Conservation (phyloP, 2,888 invertebrate genomes). For the Drosophila histrio region DNA sequence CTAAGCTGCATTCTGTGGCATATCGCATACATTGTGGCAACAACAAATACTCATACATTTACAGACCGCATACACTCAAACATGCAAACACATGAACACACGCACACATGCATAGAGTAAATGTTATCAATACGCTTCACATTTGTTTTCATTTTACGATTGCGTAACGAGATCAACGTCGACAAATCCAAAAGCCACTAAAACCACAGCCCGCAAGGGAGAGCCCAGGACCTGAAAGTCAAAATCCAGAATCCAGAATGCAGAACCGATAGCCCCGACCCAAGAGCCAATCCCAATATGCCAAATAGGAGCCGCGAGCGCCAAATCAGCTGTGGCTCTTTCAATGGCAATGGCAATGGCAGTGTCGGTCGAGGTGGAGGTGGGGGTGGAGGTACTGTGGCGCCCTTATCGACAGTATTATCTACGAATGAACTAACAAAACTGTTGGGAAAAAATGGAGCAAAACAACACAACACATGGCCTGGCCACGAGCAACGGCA, state of each 20-base stretch:
- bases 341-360: constrained; percentile 18
- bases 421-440: constrained; percentile 62
- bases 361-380: constrained; percentile 4
- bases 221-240: neutral
- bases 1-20: constrained; percentile 46
- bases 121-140: constrained; percentile 75
- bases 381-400: constrained; percentile 11
- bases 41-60: constrained; percentile 9
- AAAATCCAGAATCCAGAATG: neutral
- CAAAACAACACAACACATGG: constrained; percentile 27
- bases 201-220: constrained; percentile 60
- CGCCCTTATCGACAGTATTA: constrained; percentile 63
- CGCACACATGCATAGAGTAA: constrained; percentile 34
- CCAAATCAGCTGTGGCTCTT: constrained; percentile 44
- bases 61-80: neutral
- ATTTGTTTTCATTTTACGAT: constrained; percentile 79
- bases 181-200: constrained; percentile 78
- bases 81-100: constrained; percentile 12
- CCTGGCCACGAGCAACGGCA: constrained; percentile 21
- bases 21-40: constrained; percentile 27
- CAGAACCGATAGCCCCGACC: constrained; percentile 13
- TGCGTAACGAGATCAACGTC: constrained; percentile 77
- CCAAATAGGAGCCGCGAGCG: constrained; percentile 61
- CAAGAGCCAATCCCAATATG: constrained; percentile 59
- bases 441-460: constrained; percentile 34